These are phyloP conservation scores for Periplaneta americana DNA, from an alignment of 1,140 invertebrate genomes.

Conservation along the genomic window DNA sequence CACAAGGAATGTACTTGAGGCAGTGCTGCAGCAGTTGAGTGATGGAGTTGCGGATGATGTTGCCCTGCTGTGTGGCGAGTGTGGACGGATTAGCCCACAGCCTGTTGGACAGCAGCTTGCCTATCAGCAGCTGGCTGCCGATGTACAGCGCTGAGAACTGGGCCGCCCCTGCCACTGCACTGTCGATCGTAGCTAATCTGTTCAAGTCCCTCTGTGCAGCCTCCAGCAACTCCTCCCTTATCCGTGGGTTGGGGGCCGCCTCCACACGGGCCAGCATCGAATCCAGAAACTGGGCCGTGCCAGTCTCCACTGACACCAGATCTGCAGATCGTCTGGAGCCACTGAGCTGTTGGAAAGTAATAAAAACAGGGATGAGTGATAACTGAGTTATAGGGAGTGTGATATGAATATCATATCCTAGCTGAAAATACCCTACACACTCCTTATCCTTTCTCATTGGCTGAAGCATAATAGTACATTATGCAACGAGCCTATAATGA, in stretches of 20 bases:
- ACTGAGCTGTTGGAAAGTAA: no score
- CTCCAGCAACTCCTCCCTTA: constrained; percentile 59
- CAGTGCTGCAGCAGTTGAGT: constrained; percentile 61
- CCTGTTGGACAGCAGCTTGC: constrained; percentile 33
- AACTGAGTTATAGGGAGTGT: no score
- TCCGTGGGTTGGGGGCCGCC: constrained; percentile 50
- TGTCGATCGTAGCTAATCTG: constrained; percentile 80
- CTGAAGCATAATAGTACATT: no score
- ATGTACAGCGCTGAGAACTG: constrained; percentile 82
- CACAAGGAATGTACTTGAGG: no score
- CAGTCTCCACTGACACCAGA: constrained; percentile 31
- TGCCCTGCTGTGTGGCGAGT: constrained; percentile 42
- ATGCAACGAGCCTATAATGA: no score
- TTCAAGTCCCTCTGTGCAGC: constrained; percentile 66
- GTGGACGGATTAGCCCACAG: constrained; percentile 44
- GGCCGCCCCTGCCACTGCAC: constrained; percentile 72
- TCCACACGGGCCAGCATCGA: constrained; percentile 66
- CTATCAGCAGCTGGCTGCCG: constrained; percentile 48
- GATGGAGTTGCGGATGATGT: constrained; percentile 47
- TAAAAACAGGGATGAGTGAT: constrained; percentile 20
- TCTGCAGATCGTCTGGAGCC: constrained; percentile 8
- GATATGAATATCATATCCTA: no score
- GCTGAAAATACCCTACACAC: no score
- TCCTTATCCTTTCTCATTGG: no score
- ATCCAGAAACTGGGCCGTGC: constrained; percentile 52